Percentiles rank a stretch among this genome's conserved stretches.
These are phyloP conservation scores for Tragelaphus strepsiceros DNA, from an alignment of 2,113 vertebrate species.

Conservation along the genomic window DNA sequence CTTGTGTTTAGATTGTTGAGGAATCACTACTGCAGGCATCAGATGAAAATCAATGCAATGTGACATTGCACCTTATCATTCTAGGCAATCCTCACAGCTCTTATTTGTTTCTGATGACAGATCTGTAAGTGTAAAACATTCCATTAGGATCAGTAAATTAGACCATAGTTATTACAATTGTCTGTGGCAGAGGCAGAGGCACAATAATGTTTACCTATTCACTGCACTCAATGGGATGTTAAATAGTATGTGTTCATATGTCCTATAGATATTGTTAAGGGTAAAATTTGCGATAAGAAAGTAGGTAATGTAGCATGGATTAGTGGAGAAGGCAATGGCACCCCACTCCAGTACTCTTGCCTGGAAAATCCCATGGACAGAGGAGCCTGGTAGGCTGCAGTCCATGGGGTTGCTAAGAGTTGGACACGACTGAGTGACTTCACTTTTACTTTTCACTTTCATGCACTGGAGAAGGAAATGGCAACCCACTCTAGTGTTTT, in stretches of 20 bases:
- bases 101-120: constrained; percentile 16
- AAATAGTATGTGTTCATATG: not conserved
- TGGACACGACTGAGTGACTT: too few relatives aligned
- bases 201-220: constrained; percentile 27
- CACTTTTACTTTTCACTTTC: too few relatives aligned
- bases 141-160: not conserved
- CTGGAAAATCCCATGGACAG: too few relatives aligned
- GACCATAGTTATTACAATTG: not conserved
- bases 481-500: too few relatives aligned
- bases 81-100: not conserved
- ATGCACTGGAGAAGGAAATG: too few relatives aligned
- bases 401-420: too few relatives aligned
- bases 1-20: not conserved
- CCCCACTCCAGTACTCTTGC: too few relatives aligned
- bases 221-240: not conserved
- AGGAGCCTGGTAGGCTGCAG: too few relatives aligned
- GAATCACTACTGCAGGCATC: not conserved
- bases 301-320: not conserved
- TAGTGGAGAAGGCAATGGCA: not conserved
- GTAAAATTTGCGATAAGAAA: not conserved
- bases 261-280: not conserved
- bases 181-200: not conserved
- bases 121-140: constrained; percentile 15
- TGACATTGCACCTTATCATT: not conserved
- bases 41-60: not conserved